These are phyloP conservation scores for Patella depressa DNA, from an alignment of 2,888 invertebrate genomes.

Conservation along the genomic window DNA sequence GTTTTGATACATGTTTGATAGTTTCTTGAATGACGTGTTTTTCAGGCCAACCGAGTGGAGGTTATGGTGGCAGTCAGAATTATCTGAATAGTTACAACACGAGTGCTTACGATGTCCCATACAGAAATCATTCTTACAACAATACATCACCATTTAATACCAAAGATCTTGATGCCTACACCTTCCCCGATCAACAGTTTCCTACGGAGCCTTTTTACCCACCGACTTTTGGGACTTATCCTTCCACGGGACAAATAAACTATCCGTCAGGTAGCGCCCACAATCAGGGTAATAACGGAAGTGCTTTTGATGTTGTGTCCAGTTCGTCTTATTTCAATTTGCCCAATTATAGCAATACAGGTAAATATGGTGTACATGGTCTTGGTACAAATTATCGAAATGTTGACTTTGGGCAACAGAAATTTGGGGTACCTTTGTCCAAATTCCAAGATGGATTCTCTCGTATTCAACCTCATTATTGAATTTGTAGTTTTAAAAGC, in stretches of 20 bases:
- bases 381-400: too few species aligned
- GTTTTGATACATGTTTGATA: too few species aligned
- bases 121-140: not conserved
- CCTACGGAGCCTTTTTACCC: constrained; percentile 14
- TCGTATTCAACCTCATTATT: too few species aligned
- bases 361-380: constrained; percentile 17
- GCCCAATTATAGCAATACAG: constrained; percentile 38
- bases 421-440: too few species aligned
- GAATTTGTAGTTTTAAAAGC: too few species aligned
- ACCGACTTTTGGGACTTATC: constrained; percentile 4
- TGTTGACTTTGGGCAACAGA: too few species aligned
- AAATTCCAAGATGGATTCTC: too few species aligned
- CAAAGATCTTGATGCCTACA: constrained; percentile 16
- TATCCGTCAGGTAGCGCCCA: constrained; percentile 43
- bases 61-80: constrained; percentile 13
- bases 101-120: constrained; percentile 5
- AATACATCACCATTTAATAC: constrained; percentile 12
- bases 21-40: too few species aligned
- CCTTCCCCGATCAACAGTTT: constrained; percentile 17
- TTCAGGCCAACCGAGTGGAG: constrained; percentile 11
- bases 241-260: constrained; percentile 33
- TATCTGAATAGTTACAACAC: constrained; percentile 31
- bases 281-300: constrained; percentile 45
- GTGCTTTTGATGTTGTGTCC: constrained; percentile 64
- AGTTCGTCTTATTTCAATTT: constrained; percentile 46